Evolutionary conservation across 2,797 vertebrate species (phyloP).

Genomic region (Onychomys torridus): DNA sequence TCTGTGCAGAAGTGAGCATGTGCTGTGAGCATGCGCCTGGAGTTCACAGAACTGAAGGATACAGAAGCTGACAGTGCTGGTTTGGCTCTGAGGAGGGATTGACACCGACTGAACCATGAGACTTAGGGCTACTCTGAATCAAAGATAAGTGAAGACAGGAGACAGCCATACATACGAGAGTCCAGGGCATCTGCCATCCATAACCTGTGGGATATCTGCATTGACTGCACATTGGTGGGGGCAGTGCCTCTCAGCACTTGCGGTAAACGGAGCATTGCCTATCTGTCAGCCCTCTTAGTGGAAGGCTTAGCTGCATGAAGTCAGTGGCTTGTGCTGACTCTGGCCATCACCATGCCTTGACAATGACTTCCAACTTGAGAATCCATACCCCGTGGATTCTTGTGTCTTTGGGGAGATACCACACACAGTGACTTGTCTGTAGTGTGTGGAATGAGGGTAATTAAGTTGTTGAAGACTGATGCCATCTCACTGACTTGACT

Average conservation of each 20-base stretch:
- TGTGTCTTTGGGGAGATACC: no score
- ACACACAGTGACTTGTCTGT: background rate
- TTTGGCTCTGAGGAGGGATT: background rate
- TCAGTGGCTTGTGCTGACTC: background rate
- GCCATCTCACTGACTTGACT: background rate
- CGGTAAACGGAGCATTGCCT: background rate
- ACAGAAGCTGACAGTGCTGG: no score
- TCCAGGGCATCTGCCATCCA: background rate
- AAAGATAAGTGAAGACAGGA: background rate
- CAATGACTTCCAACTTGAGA: background rate
- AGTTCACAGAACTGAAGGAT: background rate
- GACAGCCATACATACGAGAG: no score
- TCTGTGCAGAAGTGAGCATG: background rate
- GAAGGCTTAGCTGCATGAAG: accelerated
- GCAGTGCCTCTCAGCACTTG: background rate
- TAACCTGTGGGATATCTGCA: no score
- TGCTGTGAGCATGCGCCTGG: background rate
- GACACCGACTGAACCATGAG: background rate
- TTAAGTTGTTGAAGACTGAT: background rate
- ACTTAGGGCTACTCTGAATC: background rate
- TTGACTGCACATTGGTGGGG: background rate
- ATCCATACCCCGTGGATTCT: background rate
- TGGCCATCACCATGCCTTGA: background rate
- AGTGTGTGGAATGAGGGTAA: background rate
- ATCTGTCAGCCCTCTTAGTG: background rate